Conservation (phyloP, 2,888 invertebrate genomes). For the Lasioglossum oenotherae region DNA sequence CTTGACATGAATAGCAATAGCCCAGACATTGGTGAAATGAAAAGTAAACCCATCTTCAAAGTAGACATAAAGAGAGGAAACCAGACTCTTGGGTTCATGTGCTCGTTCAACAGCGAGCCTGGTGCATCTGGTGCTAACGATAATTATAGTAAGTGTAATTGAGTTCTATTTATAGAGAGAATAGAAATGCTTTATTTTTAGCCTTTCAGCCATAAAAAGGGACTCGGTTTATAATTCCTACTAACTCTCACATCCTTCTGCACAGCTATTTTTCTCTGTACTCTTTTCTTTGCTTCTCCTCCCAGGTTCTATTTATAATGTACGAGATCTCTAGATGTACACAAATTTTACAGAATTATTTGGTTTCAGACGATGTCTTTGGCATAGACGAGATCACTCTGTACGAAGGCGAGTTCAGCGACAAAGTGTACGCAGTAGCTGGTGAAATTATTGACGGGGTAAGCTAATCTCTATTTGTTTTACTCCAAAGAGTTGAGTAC, state of each 20-base stretch:
- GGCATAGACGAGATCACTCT: conserved; percentile 97
- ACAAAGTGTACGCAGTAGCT: conserved; percentile 94
- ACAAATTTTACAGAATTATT: not conserved
- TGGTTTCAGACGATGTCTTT: conserved; percentile 92
- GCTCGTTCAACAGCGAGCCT: conserved; percentile 90
- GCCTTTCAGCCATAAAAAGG: too few species aligned
- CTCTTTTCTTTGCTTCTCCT: too few species aligned
- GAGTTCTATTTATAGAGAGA: too few species aligned
- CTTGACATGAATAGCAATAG: conserved; percentile 88
- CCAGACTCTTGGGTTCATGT: conserved; percentile 93
- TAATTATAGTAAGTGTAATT: conserved; percentile 87
- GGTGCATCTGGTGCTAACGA: conserved; percentile 88
- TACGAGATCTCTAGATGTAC: not conserved
- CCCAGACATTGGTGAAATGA: conserved; percentile 92
- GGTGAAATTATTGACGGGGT: conserved; percentile 98
- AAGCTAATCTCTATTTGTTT: conserved; percentile 80
- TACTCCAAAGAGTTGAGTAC: conserved; percentile 65
- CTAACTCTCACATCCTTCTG: too few species aligned
- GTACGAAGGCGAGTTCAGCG: conserved; percentile 94
- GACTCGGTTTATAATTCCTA: too few species aligned
- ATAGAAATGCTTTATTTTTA: too few species aligned
- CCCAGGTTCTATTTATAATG: too few species aligned
- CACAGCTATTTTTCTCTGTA: too few species aligned
- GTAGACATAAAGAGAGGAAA: conserved; percentile 93
- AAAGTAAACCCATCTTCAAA: conserved; percentile 96